A percentile compares a stretch with the other conserved stretches of the same genome.
Conservation (phyloP, 2,888 invertebrate genomes). For the Heliconius hortense region DNA sequence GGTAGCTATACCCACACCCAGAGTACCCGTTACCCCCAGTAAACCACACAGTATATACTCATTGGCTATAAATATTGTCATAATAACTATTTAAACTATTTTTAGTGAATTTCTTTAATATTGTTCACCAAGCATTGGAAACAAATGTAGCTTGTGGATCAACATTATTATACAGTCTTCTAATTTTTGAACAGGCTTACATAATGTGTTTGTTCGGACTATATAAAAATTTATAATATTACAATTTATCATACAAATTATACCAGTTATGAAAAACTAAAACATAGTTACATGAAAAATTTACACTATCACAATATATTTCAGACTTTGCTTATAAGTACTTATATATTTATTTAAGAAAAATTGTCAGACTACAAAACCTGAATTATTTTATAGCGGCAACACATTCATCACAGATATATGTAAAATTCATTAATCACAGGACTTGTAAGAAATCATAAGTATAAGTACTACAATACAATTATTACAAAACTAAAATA, state of each 20-base stretch:
- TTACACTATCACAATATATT: slow-evolving; percentile 65
- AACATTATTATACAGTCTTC: slow-evolving; percentile 33
- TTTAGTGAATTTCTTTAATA: slow-evolving; percentile 11
- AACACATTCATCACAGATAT: slow-evolving; percentile 61
- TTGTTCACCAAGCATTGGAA: slow-evolving; percentile 22
- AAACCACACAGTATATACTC: slow-evolving; percentile 23
- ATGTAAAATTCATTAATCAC: slow-evolving; percentile 34
- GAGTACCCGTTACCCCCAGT: not conserved
- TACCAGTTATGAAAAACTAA: slow-evolving; percentile 48
- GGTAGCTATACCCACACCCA: no score
- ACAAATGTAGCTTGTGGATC: slow-evolving; percentile 29
- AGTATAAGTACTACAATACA: slow-evolving; percentile 3
- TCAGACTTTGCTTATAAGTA: slow-evolving; percentile 63
- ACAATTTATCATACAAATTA: slow-evolving; percentile 45
- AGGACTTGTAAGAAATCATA: slow-evolving; percentile 19
- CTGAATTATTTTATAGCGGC: slow-evolving; percentile 44
- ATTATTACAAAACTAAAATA: slow-evolving; percentile 9
- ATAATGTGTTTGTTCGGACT: slow-evolving; percentile 24
- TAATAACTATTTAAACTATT: slow-evolving; percentile 27
- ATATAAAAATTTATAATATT: slow-evolving; percentile 43
- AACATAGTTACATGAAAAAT: slow-evolving; percentile 58
- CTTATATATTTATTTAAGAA: slow-evolving; percentile 49
- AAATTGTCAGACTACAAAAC: slow-evolving; percentile 51
- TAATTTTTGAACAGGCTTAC: slow-evolving; percentile 25
- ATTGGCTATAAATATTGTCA: slow-evolving; percentile 27